Evolutionary conservation across 2,113 vertebrate genomes (phyloP).

Genomic region (Cervus canadensis): DNA sequence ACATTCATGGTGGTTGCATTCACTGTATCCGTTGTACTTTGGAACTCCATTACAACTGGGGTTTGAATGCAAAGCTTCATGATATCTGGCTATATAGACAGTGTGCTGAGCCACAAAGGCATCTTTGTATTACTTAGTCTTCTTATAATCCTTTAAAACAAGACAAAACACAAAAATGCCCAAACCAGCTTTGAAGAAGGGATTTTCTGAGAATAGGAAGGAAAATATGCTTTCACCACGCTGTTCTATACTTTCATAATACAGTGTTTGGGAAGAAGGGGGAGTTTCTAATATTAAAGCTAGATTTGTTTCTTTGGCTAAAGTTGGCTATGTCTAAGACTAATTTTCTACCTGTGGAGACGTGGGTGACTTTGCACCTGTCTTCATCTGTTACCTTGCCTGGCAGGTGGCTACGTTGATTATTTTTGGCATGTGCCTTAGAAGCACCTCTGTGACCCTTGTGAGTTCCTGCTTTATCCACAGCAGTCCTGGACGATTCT

Average conservation of each 20-base stretch:
- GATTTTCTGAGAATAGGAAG: constrained; percentile 49
- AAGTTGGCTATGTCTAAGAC: background rate
- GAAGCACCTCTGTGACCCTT: background rate
- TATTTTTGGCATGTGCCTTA: background rate
- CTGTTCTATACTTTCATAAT: background rate
- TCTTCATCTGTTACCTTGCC: constrained; percentile 38
- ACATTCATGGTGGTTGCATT: constrained; percentile 34
- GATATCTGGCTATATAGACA: constrained; percentile 70
- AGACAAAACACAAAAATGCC: background rate
- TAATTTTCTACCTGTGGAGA: constrained; percentile 14
- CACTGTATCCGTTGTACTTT: constrained; percentile 36
- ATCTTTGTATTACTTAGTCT: constrained; percentile 61
- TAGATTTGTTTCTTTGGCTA: background rate
- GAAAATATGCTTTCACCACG: background rate
- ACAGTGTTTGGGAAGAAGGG: background rate
- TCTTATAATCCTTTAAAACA: constrained; percentile 26
- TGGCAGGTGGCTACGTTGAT: constrained; percentile 24
- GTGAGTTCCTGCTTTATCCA: background rate
- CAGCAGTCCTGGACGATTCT: background rate
- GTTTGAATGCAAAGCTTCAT: constrained; percentile 65
- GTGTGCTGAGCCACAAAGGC: constrained; percentile 45
- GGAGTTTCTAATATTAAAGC: background rate
- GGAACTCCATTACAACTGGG: constrained; percentile 44
- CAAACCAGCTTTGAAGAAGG: constrained; percentile 42
- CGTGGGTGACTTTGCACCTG: constrained; percentile 40